Evolutionary conservation across 2,888 invertebrate species (phyloP), one percentile per base, ranked within the genome.

Genomic region (Oscheius sp.): DNA sequence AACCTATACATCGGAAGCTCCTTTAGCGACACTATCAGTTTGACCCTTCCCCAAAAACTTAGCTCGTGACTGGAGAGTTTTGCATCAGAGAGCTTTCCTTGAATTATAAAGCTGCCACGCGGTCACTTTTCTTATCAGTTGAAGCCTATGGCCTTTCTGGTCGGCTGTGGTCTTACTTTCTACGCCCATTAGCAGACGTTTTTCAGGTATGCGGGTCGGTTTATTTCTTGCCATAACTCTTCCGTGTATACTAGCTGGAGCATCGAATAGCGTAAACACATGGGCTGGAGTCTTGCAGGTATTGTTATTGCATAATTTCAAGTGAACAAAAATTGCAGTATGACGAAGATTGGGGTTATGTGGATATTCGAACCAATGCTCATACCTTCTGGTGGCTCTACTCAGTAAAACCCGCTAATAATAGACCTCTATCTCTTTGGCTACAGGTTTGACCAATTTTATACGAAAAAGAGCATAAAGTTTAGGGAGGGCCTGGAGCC

Each of bases 401-500:
- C 85, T 92, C 92, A 84, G 76, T 68, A 17, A 71, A 79, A 23
- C 72, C 75, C 6, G 72, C 74, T 4, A 68, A 74, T 53, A 70
- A 76, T 48, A 52, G 91, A 45, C 94, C 94, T 0, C 88, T 94
- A 29, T 88, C 93, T n/a, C 91, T 94, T 66, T 94, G 94, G 94
- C 89, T 94, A 12, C 89, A 89, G 87, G 88, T 88, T 29, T 45
- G 8, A 23, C 27, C 5, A 17, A 37, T 10, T 8, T n/a, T 31
- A 17, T 42, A 42, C 46, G 20, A 2, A 31, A 12, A 12, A 34
- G n/a, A 29, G 31, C 8, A 53, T 45, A 1, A 17, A 6, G 20
- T 48, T 71, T 92, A 94, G 90, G 94, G 94, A 3, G 94, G 94
- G 0, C 94, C 94, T 0, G 94, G 91, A 78, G 92, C 91, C 0